phyloP scores from a whole-genome alignment of 2,888 invertebrate species.

The Lepidonotus clava region DNA sequence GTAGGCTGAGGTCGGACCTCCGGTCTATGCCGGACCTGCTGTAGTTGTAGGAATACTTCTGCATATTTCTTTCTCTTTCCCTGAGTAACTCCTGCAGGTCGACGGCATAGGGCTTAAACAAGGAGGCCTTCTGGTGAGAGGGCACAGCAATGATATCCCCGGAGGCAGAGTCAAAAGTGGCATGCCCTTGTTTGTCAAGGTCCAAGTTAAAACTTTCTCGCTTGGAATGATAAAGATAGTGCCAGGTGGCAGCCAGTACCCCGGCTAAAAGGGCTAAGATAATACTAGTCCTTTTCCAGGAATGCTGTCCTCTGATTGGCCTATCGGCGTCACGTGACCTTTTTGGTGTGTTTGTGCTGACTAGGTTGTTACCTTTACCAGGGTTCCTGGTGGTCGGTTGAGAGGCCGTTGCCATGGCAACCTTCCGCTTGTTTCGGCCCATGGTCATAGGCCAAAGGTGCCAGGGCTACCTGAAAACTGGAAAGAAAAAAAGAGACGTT shows the following conservation, averaged over 20 bases:
- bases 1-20: slow-evolving; percentile 69
- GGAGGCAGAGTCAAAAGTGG: not conserved
- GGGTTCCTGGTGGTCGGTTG: not conserved
- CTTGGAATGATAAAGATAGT: not conserved
- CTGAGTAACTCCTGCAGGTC: not conserved
- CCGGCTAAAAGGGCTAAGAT: not conserved
- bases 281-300: slow-evolving; percentile 9
- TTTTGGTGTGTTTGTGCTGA: not conserved
- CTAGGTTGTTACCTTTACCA: not conserved
- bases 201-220: too few species aligned
- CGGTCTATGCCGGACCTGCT: slow-evolving; percentile 70
- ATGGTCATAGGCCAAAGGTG: not conserved
- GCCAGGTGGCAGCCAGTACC: not conserved
- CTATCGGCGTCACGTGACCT: not conserved
- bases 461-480: too few species aligned
- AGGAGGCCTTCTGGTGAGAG: not conserved
- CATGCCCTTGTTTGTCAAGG: too few species aligned
- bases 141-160: not conserved
- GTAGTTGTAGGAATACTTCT: slow-evolving; percentile 67
- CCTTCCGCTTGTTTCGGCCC: not conserved
- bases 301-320: slow-evolving; percentile 29
- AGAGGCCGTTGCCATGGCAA: not conserved
- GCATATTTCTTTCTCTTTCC: slow-evolving; percentile 66
- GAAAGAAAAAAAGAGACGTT: too few species aligned
- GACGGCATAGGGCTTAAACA: slow-evolving; percentile 20